Percentiles rank a stretch among this genome's conserved stretches.
phyloP scores from a whole-genome alignment of 2,888 invertebrate species.

The Agrotis ipsilon region DNA sequence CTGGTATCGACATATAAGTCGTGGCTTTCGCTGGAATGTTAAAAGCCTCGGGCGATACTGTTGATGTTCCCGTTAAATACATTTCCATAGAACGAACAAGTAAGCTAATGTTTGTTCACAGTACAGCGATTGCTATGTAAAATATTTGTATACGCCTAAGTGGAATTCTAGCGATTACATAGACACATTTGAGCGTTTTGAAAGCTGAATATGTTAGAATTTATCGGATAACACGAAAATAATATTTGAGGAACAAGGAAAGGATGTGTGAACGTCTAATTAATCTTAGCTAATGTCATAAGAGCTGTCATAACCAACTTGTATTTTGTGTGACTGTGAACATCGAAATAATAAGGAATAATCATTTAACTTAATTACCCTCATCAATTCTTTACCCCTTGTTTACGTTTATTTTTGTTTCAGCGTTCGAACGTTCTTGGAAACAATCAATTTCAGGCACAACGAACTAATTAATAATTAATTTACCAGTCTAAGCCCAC shows the following conservation, averaged over 20 bases:
- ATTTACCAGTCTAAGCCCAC: not conserved
- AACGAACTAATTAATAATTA: conserved; percentile 29
- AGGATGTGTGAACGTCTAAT: not conserved
- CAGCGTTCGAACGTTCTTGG: conserved; percentile 13
- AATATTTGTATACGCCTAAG: conserved; percentile 34
- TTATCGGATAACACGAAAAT: conserved; percentile 15
- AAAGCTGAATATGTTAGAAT: conserved; percentile 18
- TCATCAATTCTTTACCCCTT: not conserved
- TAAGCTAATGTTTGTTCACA: conserved; percentile 65
- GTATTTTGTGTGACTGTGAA: not conserved
- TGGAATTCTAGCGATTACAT: conserved; percentile 27
- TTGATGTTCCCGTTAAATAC: conserved; percentile 68
- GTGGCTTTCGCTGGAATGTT: conserved; percentile 67
- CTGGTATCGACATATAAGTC: conserved; percentile 61
- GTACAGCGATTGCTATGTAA: conserved; percentile 48
- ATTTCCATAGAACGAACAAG: conserved; percentile 53
- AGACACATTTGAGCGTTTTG: conserved; percentile 26
- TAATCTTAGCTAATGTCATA: not conserved
- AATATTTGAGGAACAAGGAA: not conserved
- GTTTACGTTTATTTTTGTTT: conserved; percentile 5
- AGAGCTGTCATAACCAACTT: not conserved
- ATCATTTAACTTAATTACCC: not conserved
- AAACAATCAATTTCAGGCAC: conserved; percentile 21
- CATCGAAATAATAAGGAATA: not conserved
- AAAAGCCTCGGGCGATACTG: conserved; percentile 70